These are phyloP conservation scores for Grus americana DNA, from an alignment of 2,113 vertebrate genomes.

Conservation along the genomic window DNA sequence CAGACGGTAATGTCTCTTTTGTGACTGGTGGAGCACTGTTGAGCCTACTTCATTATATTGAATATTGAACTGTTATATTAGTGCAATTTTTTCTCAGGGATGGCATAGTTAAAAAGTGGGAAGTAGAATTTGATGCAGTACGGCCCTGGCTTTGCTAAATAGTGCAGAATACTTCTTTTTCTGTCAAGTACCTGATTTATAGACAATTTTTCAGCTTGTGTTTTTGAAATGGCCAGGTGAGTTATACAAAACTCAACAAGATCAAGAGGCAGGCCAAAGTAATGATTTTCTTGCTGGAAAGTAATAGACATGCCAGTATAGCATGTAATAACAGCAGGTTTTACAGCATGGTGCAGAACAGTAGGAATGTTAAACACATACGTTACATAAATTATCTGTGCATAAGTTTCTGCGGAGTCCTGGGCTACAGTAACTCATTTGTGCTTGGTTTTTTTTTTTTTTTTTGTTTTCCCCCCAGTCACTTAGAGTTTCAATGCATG, in stretches of 20 bases:
- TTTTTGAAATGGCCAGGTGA: slow-evolving; percentile 25
- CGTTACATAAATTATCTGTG: slow-evolving; percentile 1
- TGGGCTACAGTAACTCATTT: neutral
- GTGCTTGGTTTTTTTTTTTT: rapidly evolving
- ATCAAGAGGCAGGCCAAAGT: slow-evolving; percentile 8
- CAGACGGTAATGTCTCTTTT: neutral
- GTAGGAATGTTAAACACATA: neutral
- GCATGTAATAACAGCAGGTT: slow-evolving; percentile 29
- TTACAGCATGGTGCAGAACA: neutral
- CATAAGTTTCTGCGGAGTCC: neutral
- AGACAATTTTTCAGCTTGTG: slow-evolving; percentile 9
- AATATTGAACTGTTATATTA: neutral
- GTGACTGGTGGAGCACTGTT: slow-evolving; percentile 25
- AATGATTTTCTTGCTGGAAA: slow-evolving; percentile 55
- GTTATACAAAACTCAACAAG: slow-evolving; percentile 3
- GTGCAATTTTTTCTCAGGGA: neutral
- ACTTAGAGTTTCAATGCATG: neutral
- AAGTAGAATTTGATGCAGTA: neutral
- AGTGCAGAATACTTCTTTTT: neutral
- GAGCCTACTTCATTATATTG: neutral
- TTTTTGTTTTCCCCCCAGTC: neutral
- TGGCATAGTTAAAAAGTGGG: neutral
- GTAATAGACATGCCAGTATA: slow-evolving; percentile 14
- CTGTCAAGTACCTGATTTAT: slow-evolving; percentile 11
- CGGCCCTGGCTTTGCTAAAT: neutral